Conservation (phyloP, 2,113 vertebrate species). For the Salvelinus fontinalis region DNA sequence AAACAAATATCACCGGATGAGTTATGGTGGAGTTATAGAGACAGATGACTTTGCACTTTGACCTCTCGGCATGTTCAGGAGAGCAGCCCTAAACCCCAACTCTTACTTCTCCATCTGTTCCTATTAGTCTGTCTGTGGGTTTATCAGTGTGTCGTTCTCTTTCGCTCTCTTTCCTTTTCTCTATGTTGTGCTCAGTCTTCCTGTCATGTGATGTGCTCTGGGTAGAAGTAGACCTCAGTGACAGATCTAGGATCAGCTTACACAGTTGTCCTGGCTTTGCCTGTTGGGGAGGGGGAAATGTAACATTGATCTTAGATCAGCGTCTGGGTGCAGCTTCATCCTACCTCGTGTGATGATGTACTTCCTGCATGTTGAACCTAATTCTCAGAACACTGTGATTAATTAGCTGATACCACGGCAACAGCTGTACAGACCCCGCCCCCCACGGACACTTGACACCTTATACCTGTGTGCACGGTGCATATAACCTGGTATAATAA, state of each 20-base stretch:
- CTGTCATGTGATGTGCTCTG: slow-evolving; percentile 26
- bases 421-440: slow-evolving; percentile 10
- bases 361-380: slow-evolving; percentile 68
- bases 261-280: background rate
- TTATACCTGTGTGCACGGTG: slow-evolving; percentile 48
- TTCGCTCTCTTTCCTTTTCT: background rate
- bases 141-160: background rate
- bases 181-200: slow-evolving; percentile 3
- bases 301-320: slow-evolving; percentile 39
- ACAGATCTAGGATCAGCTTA: slow-evolving; percentile 36
- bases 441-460: slow-evolving; percentile 19
- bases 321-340: slow-evolving; percentile 25
- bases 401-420: slow-evolving; percentile 42
- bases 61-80: slow-evolving; percentile 60
- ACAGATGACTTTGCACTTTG: slow-evolving; percentile 72
- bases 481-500: slow-evolving; percentile 28
- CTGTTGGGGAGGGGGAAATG: background rate
- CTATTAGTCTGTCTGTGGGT: slow-evolving; percentile 33
- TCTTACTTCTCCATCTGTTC: slow-evolving; percentile 36
- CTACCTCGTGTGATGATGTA: slow-evolving; percentile 43
- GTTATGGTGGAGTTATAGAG: slow-evolving; percentile 8
- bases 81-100: slow-evolving; percentile 30
- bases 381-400: slow-evolving; percentile 68
- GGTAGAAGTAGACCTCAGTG: slow-evolving; percentile 27
- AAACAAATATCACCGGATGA: slow-evolving; percentile 41